Evolutionary conservation across 2,113 vertebrate genomes (phyloP), one percentile per base, ranked within the genome.

Genomic region (Ciconia maguari): DNA sequence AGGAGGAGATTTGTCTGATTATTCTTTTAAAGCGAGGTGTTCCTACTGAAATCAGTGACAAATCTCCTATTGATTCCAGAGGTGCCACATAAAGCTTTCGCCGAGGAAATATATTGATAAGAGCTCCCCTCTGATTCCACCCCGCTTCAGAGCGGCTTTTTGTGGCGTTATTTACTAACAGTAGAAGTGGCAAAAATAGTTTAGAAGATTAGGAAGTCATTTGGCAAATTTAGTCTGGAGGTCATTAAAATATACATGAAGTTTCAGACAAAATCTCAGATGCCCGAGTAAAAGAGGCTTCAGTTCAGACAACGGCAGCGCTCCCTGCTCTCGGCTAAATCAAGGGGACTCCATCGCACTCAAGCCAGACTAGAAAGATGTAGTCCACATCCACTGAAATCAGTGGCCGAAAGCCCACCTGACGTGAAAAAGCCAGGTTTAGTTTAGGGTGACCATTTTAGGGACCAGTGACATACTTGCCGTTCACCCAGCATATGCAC

Each of bases 291-390:
- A 55, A 58, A 70, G n/a, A 75, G 12, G 13, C 18, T 65, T 66
- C 0, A 0, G 14, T 64, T 81, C 48, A 69, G 72, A 44, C 29
- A 51, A 19, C 1, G 3, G 21, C 46, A 78, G 14, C 1, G 0
- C 19, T 70, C 51, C 38, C 27, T 16, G 3, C 21, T 72, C 84
- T 41, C 4, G 0, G n/a, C 15, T 90, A 87, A 84, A 46, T 17
- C 46, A 55, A 62, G 27, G 10, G 6, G 15, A 77, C 25, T 25
- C n/a, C 24, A 30, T 1, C 3, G 2, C 13, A n/a, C 27, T 77
- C 3, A 2, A 90, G 51, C 29, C 64, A 81, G 14, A 18, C 26
- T n/a, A 27, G 34, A 30, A 77, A 18, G 16, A 48, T 1, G 1
- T 24, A 14, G 16, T 46, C 29, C n/a, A 16, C 11, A 27, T 22